Conservation (phyloP, 2,888 invertebrate genomes). For the Epirrhoe tristata region DNA sequence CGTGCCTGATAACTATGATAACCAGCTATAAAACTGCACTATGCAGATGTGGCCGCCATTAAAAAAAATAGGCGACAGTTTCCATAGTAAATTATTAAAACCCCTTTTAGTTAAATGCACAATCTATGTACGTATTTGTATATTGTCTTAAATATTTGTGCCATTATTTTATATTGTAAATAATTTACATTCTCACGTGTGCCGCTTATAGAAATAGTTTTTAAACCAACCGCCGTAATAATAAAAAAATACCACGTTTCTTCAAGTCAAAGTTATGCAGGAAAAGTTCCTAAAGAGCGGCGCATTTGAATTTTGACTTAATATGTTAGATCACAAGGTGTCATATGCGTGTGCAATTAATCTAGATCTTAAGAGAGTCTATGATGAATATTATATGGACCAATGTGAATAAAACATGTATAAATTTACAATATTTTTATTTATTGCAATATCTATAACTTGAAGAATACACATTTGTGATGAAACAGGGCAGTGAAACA, state of each 20-base stretch:
- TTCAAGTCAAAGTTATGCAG: background rate
- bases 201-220: background rate
- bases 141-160: background rate
- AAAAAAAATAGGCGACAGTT: too few relatives aligned
- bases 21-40: too few relatives aligned
- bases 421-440: slow-evolving; percentile 59
- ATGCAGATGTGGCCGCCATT: too few relatives aligned
- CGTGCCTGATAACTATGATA: too few relatives aligned
- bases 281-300: slow-evolving; percentile 18
- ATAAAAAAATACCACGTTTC: background rate
- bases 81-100: too few relatives aligned
- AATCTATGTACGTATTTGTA: slow-evolving; percentile 1
- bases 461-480: slow-evolving; percentile 3
- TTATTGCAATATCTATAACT: slow-evolving; percentile 51
- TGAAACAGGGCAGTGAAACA: slow-evolving; percentile 1
- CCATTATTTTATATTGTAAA: slow-evolving; percentile 6
- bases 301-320: slow-evolving; percentile 24
- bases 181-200: background rate
- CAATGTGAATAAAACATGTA: slow-evolving; percentile 65
- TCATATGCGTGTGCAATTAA: slow-evolving; percentile 46
- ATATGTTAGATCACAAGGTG: slow-evolving; percentile 37
- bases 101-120: background rate
- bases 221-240: background rate
- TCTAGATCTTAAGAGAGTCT: slow-evolving; percentile 32
- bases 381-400: slow-evolving; percentile 48